Evolutionary conservation across 2,797 vertebrate genomes (phyloP).

Genomic region (Malacoraja senta): DNA sequence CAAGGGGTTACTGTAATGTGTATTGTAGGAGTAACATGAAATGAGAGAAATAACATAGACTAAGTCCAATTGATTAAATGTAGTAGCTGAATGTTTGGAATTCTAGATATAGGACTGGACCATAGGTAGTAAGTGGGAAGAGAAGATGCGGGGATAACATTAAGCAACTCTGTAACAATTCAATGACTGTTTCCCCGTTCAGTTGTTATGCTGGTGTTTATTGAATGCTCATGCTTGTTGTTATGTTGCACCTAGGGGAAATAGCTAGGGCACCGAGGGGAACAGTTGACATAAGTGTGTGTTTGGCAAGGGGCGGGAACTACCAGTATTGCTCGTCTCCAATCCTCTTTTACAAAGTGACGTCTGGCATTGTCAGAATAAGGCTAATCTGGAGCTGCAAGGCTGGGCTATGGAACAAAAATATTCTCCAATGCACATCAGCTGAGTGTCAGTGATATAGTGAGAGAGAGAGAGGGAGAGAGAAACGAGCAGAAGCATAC

Average conservation of each 20-base stretch:
- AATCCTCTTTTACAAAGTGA: constrained; percentile 79
- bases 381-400: constrained; percentile 45
- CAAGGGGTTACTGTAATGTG: too few relatives aligned
- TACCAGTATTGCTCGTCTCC: constrained; percentile 46
- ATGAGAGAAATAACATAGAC: not conserved
- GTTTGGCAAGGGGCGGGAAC: constrained; percentile 9
- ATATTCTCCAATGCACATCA: constrained; percentile 16
- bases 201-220: not conserved
- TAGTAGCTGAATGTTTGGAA: not conserved
- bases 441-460: not conserved
- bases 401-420: constrained; percentile 15
- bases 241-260: not conserved
- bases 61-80: not conserved
- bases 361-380: constrained; percentile 70
- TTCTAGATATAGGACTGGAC: not conserved
- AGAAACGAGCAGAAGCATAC: not conserved
- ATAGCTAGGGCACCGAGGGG: not conserved
- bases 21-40: not conserved
- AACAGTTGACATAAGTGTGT: not conserved
- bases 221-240: not conserved
- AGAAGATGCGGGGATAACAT: not conserved
- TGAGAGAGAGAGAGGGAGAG: not conserved
- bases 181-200: not conserved
- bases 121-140: not conserved
- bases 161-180: not conserved